Conservation (phyloP, 92 coral and sea anemone genomes). For the Umimayanthus chanpuru region DNA sequence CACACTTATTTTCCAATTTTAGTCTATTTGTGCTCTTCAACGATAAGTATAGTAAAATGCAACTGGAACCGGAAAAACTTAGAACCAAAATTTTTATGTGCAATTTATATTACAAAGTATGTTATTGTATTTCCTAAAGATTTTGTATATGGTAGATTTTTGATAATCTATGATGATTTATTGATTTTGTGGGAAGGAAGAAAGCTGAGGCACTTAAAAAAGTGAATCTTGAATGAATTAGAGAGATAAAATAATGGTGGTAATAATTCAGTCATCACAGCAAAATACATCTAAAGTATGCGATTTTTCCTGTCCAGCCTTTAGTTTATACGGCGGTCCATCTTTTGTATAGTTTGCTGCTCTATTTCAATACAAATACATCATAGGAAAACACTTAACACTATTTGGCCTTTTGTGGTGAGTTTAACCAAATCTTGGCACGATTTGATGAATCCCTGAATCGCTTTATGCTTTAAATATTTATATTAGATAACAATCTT, state of each 20-base stretch:
- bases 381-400: background rate
- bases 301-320: too few relatives aligned
- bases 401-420: background rate
- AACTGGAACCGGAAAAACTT: background rate
- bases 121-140: background rate
- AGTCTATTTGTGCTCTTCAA: too few relatives aligned
- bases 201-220: background rate
- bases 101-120: background rate
- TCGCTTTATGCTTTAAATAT: conserved; percentile 20
- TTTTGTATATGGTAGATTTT: too few relatives aligned
- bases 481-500: conserved; percentile 1
- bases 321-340: background rate
- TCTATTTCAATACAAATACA: background rate
- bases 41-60: background rate
- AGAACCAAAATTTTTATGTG: background rate
- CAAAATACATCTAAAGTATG: too few relatives aligned
- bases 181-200: background rate
- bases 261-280: too few relatives aligned
- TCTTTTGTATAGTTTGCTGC: background rate
- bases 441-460: background rate
- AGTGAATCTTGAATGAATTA: background rate
- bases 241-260: too few relatives aligned
- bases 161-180: too few relatives aligned
- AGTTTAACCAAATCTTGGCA: conserved; percentile 2
- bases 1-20: too few relatives aligned